Conservation (phyloP, 2,113 vertebrate species). For the Tapirus terrestris region DNA sequence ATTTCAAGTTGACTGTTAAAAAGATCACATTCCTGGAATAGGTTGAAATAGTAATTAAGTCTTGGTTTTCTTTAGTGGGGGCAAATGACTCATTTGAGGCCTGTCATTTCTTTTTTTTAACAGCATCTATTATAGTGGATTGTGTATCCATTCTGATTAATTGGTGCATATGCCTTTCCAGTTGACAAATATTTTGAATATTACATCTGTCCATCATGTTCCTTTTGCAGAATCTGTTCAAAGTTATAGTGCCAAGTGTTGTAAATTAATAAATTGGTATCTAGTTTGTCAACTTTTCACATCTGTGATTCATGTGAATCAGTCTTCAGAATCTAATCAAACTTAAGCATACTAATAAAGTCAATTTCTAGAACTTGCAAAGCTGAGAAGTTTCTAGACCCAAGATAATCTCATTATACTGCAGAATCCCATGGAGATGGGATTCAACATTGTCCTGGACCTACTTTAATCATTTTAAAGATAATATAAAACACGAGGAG, state of each 20-base stretch:
- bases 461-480: neutral
- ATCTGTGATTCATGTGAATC: neutral
- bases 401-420: neutral
- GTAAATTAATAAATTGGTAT: neutral
- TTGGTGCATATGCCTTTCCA: neutral
- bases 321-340: neutral
- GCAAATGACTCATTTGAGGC: too few relatives aligned
- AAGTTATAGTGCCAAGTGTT: neutral
- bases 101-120: too few relatives aligned
- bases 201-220: neutral
- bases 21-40: too few relatives aligned
- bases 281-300: neutral
- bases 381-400: neutral
- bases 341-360: neutral
- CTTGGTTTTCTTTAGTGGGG: too few relatives aligned
- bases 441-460: neutral
- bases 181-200: neutral
- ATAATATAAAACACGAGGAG: neutral
- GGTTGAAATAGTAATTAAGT: too few relatives aligned
- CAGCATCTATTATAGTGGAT: neutral
- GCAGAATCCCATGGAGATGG: neutral
- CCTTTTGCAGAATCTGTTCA: neutral
- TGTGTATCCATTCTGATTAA: neutral
- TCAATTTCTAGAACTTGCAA: neutral
- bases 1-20: too few relatives aligned